Evolutionary conservation across 2,113 vertebrate genomes (phyloP), one percentile per base, ranked within the genome.

Genomic region (Strix uralensis): DNA sequence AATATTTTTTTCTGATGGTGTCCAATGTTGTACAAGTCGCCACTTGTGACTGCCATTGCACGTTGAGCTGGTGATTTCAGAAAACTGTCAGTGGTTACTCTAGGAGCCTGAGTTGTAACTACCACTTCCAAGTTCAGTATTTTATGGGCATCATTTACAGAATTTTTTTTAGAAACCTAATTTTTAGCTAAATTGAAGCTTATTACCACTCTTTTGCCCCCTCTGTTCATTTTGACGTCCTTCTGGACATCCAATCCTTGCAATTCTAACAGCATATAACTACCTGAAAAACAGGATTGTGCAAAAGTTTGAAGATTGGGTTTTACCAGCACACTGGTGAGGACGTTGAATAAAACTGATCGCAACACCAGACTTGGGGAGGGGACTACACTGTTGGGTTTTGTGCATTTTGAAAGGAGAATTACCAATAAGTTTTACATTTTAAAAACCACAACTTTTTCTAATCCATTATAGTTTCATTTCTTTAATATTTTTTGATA

Each of bases 331-430:
- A 27, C 13, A 42, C 21, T 81, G 44, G 17, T 22, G 36, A 58
- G 21, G 34, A 54, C 1, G 1, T 54, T 34, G 15, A 62, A 34
- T 71, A 63, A 40, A 54, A 80, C 40, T 47, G 18, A 26, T 62
- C 0, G 1, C 26, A 54, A 8, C 20, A 26, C 44, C 25, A 32
- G 27, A 42, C n/a, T 29, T 3, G 0, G 22, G 57, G 34, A 71
- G 22, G 4, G 20, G 30, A 21, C 30, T 70, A 34, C 11, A 4
- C 29, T 26, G 17, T 49, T 73, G 51, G 32, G 30, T 36, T 40
- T 51, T 65, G 57, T 65, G 30, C 42, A 9, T 81, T 65, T 81
- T 65, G 13, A 32, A 73, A 57, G 30, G 59, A 42, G 42, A 54
- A 42, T 65, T 8, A 30, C 75, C 55, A 14, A 71, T 47, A 47